A percentile compares a stretch with the other conserved stretches of the same genome.
Conservation (phyloP, 2,797 vertebrate species). For the Borostomias antarcticus region DNA sequence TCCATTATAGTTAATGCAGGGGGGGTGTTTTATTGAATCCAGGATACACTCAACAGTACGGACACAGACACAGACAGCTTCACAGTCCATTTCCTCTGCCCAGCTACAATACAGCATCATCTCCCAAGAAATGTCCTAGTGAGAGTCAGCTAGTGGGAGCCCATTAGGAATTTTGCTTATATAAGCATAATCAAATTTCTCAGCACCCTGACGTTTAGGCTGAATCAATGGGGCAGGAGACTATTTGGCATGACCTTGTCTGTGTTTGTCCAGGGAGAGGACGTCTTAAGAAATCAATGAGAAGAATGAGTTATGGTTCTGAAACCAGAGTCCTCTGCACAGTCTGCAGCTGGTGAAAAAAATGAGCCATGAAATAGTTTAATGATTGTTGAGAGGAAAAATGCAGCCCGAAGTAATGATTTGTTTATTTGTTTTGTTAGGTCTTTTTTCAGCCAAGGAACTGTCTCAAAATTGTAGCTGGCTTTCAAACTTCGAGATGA, state of each 20-base stretch:
- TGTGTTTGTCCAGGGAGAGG: conserved; percentile 28
- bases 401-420: conserved; percentile 21
- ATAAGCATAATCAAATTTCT: conserved; percentile 50
- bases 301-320: conserved; percentile 30
- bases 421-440: conserved; percentile 34
- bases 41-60: conserved; percentile 37
- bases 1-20: conserved; percentile 32
- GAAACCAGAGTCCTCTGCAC: conserved; percentile 16
- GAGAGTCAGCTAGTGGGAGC: conserved; percentile 9
- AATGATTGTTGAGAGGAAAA: conserved; percentile 24
- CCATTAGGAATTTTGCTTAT: conserved; percentile 45
- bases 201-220: conserved; percentile 22
- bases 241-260: conserved; percentile 40
- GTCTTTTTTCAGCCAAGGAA: conserved; percentile 30
- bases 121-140: conserved; percentile 3
- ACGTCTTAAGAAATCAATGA: conserved; percentile 28
- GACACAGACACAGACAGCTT: conserved; percentile 30
- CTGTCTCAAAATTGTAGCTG: conserved; percentile 27
- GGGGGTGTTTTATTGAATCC: conserved; percentile 28
- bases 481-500: conserved; percentile 20
- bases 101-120: conserved; percentile 12
- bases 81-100: conserved; percentile 25
- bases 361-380: conserved; percentile 11
- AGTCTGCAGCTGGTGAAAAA: conserved; percentile 7
- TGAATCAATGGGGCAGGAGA: conserved; percentile 41